A percentile compares a stretch with the other conserved stretches of the same genome.
These are phyloP conservation scores for Danaus plexippus DNA, from an alignment of 1,140 invertebrate species.

Conservation along the genomic window DNA sequence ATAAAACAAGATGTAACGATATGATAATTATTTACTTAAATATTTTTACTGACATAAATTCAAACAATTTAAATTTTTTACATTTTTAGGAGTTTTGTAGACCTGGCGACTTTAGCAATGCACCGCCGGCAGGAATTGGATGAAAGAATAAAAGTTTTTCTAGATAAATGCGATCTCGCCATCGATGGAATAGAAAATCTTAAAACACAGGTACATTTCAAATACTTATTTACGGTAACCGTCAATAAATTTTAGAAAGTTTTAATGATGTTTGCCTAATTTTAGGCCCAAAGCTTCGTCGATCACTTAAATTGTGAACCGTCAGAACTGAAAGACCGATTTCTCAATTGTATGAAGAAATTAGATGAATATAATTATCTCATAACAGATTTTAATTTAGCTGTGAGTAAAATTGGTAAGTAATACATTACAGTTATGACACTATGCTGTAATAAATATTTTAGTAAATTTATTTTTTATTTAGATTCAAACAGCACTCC, in stretches of 20 bases:
- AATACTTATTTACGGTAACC: conserved; percentile 4
- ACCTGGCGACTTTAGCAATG: conserved; percentile 49
- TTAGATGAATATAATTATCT: conserved; percentile 59
- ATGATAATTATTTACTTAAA: too few species aligned
- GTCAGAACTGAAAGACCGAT: conserved; percentile 45
- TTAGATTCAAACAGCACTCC: conserved; percentile 25
- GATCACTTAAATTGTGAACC: conserved; percentile 49
- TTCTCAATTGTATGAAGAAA: conserved; percentile 46
- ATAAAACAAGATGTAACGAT: too few species aligned
- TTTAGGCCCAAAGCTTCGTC: conserved; percentile 45
- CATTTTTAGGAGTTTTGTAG: conserved; percentile 57
- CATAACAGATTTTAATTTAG: conserved; percentile 52
- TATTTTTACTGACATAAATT: too few species aligned
- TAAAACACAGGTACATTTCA: conserved; percentile 44
- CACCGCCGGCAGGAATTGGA: conserved; percentile 52
- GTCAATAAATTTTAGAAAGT: conserved; percentile 1
- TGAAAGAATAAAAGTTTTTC: conserved; percentile 40
- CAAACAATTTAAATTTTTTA: too few species aligned
- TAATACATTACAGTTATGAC: conserved; percentile 7
- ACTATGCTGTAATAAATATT: background rate
- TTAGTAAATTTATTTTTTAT: conserved; percentile 12
- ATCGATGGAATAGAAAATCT: conserved; percentile 46
- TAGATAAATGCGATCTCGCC: conserved; percentile 49
- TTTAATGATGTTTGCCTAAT: conserved; percentile 2
- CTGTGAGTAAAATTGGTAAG: conserved; percentile 42